Evolutionary conservation across 1,140 invertebrate species (phyloP), one percentile per base, ranked within the genome.

Genomic region (Cardiocondyla obscurior): DNA sequence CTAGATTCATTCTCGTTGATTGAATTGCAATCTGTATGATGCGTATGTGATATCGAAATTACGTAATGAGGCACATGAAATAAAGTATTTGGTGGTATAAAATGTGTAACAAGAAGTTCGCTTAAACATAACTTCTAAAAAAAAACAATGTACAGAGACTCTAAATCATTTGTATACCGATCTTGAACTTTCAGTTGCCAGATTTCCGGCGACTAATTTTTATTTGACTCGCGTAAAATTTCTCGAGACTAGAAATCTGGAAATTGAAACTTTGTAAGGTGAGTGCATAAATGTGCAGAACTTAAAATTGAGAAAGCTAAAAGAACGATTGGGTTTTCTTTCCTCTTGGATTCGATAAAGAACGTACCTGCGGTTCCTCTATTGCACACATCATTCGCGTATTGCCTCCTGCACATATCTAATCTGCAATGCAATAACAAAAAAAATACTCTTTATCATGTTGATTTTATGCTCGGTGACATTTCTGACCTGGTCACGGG

Each of bases 361-460:
- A 64, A 67, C 95, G 95, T 98, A 98, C 98, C 98, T 98, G 98
- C 98, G 90, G 98, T 99, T 95, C 98, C 98, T 95, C 98, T 96
- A 96, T 99, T 99, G 97, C 98, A 99, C 95, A 97, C 96, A 95
- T 98, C 98, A 95, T 97, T 97, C 94, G 97, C 96, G 95, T 97
- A 98, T 95, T 98, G 97, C 95, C 98, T 96, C 95, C 98, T 97
- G 97, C 98, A 99, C 98, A 99, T 99, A 97, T 99, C 98, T 96
- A 99, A 97, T 98, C 98, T 98, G 97, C 94, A 97, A 97, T 88
- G 92, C 92, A 94, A 94, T 81, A 94, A 94, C 87, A 94, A 94
- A 93, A 44, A n/a, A 46, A 92, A 91, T 92, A 85, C 89, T 89
- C 88, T 93, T 92, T 92, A 92, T 93, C 90, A 91, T 90, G 64